These are phyloP conservation scores for Neuroterus valhalla DNA, from an alignment of 1,140 invertebrate species.

Conservation along the genomic window DNA sequence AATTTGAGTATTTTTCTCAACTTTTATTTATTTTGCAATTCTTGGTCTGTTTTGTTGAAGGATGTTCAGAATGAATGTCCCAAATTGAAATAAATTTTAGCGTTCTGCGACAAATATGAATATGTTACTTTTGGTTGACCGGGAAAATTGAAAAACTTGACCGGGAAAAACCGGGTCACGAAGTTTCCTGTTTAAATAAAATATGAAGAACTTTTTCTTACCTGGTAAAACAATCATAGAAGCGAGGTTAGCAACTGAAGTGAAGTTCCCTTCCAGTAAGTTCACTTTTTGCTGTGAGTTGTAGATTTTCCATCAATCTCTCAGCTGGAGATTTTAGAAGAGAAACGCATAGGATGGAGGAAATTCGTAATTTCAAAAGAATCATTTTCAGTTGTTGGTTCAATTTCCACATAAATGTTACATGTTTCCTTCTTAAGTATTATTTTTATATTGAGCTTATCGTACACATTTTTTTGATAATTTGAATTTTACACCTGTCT, in stretches of 20 bases:
- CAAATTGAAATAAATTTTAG: no score
- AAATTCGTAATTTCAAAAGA: background rate
- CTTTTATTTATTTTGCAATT: no score
- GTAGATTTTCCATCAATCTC: slow-evolving; percentile 12
- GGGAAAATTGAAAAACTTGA: no score
- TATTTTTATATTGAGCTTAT: background rate
- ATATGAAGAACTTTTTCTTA: background rate
- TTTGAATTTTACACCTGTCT: background rate
- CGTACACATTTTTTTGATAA: background rate
- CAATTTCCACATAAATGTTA: background rate
- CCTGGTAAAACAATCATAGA: background rate
- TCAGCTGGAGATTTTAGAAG: background rate
- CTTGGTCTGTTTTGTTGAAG: no score
- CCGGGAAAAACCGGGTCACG: no score
- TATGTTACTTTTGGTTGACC: no score
- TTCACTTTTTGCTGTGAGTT: background rate
- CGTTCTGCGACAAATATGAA: no score
- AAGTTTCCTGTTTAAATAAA: no score
- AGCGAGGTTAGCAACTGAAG: background rate
- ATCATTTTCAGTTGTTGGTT: background rate
- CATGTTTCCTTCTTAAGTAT: background rate
- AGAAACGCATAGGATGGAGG: background rate
- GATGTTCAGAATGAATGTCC: no score
- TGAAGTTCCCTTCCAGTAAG: background rate
- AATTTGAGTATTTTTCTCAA: no score